Conservation (phyloP, 2,888 invertebrate genomes). For the Dysmachus trigonus region DNA sequence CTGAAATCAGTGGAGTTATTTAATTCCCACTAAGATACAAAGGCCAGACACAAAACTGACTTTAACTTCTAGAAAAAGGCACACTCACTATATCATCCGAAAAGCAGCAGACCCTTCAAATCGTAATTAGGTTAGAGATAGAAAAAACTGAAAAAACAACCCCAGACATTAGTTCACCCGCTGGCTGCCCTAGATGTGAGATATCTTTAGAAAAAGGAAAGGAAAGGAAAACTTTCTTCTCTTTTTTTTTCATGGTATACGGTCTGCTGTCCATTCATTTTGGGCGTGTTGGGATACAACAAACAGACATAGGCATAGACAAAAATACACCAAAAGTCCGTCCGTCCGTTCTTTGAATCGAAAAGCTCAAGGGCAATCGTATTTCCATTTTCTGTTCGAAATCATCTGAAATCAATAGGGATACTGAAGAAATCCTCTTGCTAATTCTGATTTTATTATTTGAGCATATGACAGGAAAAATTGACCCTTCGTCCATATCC, state of each 20-base stretch:
- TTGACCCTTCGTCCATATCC: not conserved
- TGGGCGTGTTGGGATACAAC: not conserved
- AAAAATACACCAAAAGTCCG: no score
- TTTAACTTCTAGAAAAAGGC: not conserved
- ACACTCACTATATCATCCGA: not conserved
- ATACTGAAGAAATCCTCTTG: not conserved
- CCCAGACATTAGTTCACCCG: not conserved
- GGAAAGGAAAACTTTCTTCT: not conserved
- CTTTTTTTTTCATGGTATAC: not conserved
- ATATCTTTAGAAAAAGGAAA: not conserved
- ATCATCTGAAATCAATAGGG: not conserved
- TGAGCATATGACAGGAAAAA: not conserved
- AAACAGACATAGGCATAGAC: no score
- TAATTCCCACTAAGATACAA: not conserved
- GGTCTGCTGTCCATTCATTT: not conserved
- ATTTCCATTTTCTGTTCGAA: not conserved
- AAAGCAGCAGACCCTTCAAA: not conserved
- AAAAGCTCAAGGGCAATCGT: not conserved
- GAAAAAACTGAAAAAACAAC: not conserved
- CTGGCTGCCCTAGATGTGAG: not conserved
- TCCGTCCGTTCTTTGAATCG: not conserved
- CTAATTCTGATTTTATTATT: not conserved
- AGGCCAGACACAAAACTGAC: not conserved
- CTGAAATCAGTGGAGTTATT: not conserved
- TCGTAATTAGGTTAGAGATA: not conserved